phyloP scores from a whole-genome alignment of 2,888 invertebrate species.

The Metalampra italica region DNA sequence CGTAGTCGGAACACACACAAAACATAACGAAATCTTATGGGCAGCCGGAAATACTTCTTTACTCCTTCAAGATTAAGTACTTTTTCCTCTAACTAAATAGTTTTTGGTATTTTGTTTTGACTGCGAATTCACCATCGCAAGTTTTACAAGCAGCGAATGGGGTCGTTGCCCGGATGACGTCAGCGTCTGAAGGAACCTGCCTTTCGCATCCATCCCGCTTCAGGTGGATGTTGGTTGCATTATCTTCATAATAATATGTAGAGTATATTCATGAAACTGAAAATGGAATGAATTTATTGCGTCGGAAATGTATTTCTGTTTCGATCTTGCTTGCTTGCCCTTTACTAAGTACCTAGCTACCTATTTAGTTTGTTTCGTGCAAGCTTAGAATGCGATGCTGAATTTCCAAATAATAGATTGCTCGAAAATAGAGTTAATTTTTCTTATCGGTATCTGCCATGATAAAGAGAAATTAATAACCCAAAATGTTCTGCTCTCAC shows the following conservation, averaged over 20 bases:
- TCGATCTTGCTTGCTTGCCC: no score
- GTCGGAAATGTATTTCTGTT: no score
- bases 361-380: no score
- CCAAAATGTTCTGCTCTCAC: no score
- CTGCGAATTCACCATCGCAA: slow-evolving; percentile 56
- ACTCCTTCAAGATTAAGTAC: not conserved
- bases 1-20: not conserved
- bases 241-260: not conserved
- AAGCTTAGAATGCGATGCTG: no score
- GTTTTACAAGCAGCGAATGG: slow-evolving; percentile 28
- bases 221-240: slow-evolving; percentile 6
- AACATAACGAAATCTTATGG: not conserved
- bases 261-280: slow-evolving; percentile 4
- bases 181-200: slow-evolving; percentile 39
- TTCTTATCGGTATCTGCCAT: no score
- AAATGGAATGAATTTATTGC: not conserved
- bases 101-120: slow-evolving; percentile 52
- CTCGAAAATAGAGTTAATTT: no score
- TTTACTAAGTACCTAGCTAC: no score
- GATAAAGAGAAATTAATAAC: no score
- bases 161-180: slow-evolving; percentile 63
- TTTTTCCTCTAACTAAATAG: not conserved
- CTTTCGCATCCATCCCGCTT: slow-evolving; percentile 21
- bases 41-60: not conserved
- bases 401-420: no score